A percentile compares a stretch with the other conserved stretches of the same genome.
phyloP scores from a whole-genome alignment of 1,140 invertebrate genomes.

The Ectropis grisescens region DNA sequence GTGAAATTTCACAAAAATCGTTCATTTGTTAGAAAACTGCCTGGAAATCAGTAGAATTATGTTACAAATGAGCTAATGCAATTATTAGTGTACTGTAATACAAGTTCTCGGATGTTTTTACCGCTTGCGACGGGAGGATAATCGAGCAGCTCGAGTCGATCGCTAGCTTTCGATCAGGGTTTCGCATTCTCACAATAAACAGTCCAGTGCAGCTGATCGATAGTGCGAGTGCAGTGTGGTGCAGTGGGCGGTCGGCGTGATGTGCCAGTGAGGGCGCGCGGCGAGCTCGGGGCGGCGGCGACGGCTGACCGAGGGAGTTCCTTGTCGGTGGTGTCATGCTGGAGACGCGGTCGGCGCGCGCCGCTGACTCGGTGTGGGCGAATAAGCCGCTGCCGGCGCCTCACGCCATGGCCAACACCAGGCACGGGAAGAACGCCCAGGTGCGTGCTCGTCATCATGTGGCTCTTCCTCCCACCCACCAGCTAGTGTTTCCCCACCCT shows the following conservation, averaged over 20 bases:
- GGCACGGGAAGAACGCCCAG: constrained; percentile 64
- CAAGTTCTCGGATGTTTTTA: constrained; percentile 5
- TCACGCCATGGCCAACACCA: constrained; percentile 67
- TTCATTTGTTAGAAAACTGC: constrained; percentile 33
- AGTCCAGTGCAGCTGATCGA: constrained; percentile 19
- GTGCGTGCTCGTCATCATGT: too few relatives aligned
- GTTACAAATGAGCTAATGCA: too few relatives aligned
- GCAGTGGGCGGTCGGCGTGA: constrained; percentile 32
- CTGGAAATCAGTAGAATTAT: too few relatives aligned
- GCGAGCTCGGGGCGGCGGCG: constrained; percentile 16
- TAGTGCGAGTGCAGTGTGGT: constrained; percentile 41
- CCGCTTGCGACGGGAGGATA: not conserved
- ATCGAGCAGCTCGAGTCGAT: constrained; percentile 4
- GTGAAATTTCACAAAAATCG: constrained; percentile 41
- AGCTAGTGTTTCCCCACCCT: too few relatives aligned
- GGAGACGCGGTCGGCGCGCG: constrained; percentile 67
- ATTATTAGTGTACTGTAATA: constrained; percentile 25
- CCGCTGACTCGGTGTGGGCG: constrained; percentile 68
- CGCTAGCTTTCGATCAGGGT: constrained; percentile 49
- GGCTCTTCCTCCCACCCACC: too few relatives aligned
- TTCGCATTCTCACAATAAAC: constrained; percentile 50
- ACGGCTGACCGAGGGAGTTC: constrained; percentile 16
- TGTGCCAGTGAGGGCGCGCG: constrained; percentile 43
- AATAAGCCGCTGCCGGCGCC: constrained; percentile 68
- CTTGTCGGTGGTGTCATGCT: constrained; percentile 61